Conservation (phyloP, 2,888 invertebrate species). For the Metalampra italica region DNA sequence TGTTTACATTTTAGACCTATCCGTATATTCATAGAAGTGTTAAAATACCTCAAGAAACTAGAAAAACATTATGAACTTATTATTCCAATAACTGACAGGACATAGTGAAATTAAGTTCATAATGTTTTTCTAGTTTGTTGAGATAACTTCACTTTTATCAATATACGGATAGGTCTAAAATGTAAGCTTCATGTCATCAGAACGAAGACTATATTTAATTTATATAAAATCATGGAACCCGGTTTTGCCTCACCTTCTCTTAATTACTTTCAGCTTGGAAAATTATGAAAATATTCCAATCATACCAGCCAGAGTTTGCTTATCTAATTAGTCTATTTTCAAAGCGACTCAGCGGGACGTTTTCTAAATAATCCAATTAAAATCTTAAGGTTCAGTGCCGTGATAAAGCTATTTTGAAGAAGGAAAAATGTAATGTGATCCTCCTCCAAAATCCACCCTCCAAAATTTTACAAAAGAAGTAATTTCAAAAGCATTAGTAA, state of each 20-base stretch:
- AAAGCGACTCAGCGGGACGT: neutral
- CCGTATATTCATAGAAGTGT: neutral
- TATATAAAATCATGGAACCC: neutral
- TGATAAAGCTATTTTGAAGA: neutral
- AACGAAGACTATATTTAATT: too few relatives aligned
- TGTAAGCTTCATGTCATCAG: too few relatives aligned
- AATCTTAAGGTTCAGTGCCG: neutral
- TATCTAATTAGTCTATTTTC: slow-evolving; percentile 17
- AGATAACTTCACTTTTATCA: too few relatives aligned
- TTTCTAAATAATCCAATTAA: slow-evolving; percentile 14
- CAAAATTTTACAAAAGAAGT: too few relatives aligned
- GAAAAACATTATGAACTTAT: neutral
- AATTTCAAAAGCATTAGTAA: too few relatives aligned
- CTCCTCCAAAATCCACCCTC: neutral
- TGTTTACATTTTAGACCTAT: too few relatives aligned
- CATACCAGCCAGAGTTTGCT: slow-evolving; percentile 15
- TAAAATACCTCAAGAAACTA: too few relatives aligned
- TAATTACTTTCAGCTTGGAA: slow-evolving; percentile 1
- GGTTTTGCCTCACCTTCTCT: neutral
- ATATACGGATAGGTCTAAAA: too few relatives aligned
- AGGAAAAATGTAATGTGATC: neutral
- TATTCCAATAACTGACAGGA: neutral
- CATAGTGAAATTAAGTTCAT: neutral
- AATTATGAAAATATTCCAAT: slow-evolving; percentile 13
- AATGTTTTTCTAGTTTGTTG: too few relatives aligned